Conservation (phyloP, 2,113 vertebrate genomes). For the Tachycineta bicolor region DNA sequence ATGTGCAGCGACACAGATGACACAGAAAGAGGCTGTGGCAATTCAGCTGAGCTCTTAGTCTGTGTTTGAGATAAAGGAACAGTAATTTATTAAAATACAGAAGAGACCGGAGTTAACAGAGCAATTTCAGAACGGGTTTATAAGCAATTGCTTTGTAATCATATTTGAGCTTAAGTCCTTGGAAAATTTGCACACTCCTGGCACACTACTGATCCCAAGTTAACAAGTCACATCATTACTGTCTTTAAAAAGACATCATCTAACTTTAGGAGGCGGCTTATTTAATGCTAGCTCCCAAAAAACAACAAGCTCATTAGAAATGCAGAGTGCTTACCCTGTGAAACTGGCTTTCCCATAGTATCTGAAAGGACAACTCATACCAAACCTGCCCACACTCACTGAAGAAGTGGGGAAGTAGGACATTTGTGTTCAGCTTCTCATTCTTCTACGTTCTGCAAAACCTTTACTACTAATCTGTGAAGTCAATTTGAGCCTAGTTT, state of each 20-base stretch:
- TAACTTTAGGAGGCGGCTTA: slow-evolving; percentile 1
- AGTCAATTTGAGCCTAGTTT: neutral
- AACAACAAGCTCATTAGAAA: neutral
- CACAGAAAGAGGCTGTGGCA: neutral
- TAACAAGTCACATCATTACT: slow-evolving; percentile 2
- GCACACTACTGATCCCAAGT: neutral
- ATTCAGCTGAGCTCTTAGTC: slow-evolving; percentile 9
- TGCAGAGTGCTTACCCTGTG: neutral
- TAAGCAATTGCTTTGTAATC: slow-evolving; percentile 7
- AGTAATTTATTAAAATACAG: slow-evolving; percentile 33
- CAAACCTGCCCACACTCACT: neutral
- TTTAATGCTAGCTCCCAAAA: neutral
- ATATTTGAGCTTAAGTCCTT: slow-evolving; percentile 10
- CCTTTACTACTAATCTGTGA: neutral
- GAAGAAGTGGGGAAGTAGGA: neutral
- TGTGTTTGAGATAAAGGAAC: neutral
- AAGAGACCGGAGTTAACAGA: slow-evolving; percentile 19
- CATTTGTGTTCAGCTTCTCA: neutral
- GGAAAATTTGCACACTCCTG: slow-evolving; percentile 19
- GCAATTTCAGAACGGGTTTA: slow-evolving; percentile 23
- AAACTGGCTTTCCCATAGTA: neutral
- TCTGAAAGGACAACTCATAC: neutral
- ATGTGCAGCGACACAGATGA: neutral
- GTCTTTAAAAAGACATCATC: neutral
- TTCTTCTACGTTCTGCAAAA: neutral